phyloP scores from a whole-genome alignment of 2,888 invertebrate species.

The Agrypnus murinus region DNA sequence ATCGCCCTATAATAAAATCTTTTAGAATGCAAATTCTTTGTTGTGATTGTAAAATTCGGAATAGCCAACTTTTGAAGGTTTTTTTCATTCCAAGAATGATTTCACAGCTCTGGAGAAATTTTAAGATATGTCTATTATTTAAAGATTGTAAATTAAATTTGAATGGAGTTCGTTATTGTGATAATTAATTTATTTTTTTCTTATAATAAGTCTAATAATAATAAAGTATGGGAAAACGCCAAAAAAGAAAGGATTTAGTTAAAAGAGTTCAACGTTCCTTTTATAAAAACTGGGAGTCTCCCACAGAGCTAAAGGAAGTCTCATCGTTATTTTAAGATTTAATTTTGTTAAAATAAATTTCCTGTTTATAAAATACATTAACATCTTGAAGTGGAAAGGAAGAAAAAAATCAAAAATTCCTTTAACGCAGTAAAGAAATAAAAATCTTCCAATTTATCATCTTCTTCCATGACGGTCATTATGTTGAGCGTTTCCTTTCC shows the following conservation, averaged over 20 bases:
- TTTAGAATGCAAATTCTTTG: constrained; percentile 45
- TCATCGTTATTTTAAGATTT: constrained; percentile 7
- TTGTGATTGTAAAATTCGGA: constrained; percentile 2
- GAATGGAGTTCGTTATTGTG: too few species aligned
- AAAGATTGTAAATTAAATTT: too few species aligned
- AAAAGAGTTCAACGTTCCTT: constrained; percentile 20
- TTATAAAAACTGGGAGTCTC: constrained; percentile 21
- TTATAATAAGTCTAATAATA: too few species aligned
- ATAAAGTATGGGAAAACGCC: constrained; percentile 14
- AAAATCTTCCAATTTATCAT: constrained; percentile 36
- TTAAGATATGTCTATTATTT: too few species aligned
- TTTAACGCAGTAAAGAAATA: too few species aligned
- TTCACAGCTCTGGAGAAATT: too few species aligned
- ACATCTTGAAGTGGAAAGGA: too few species aligned
- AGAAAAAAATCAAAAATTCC: too few species aligned
- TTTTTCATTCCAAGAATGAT: too few species aligned
- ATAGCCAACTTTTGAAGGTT: constrained; percentile 1
- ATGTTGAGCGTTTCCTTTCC: constrained; percentile 32
- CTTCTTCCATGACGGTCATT: constrained; percentile 30
- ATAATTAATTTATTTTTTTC: too few species aligned
- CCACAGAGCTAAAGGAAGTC: constrained; percentile 30
- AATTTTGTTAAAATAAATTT: constrained; percentile 34
- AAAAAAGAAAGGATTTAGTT: neutral
- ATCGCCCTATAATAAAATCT: constrained; percentile 22
- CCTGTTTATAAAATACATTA: constrained; percentile 26